phyloP scores from a whole-genome alignment of 1,140 invertebrate species.

The Panagrolaimus sp. region DNA sequence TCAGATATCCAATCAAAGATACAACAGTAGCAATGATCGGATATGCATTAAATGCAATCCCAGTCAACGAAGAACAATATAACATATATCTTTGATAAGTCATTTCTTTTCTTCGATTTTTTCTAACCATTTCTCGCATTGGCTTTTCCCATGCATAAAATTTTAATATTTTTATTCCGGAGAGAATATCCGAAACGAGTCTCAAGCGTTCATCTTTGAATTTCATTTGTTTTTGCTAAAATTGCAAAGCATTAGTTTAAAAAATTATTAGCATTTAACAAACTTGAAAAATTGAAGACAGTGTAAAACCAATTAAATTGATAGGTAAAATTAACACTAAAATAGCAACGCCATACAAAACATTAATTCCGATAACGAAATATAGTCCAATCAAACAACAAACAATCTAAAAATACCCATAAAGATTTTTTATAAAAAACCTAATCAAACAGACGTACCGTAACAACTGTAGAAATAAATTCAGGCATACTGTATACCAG shows the following conservation, averaged over 20 bases:
- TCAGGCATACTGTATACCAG: neutral
- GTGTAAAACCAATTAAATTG: neutral
- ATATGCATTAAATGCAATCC: neutral
- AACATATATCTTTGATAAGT: neutral
- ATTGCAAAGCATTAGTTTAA: too few species aligned
- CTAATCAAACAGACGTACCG: neutral
- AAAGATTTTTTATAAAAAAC: too few species aligned
- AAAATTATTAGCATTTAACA: neutral
- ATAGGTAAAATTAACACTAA: neutral
- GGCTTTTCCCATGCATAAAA: too few species aligned
- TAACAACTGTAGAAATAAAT: neutral
- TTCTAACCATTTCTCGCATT: too few species aligned
- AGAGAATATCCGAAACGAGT: too few species aligned
- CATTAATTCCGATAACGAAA: neutral
- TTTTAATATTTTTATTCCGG: too few species aligned
- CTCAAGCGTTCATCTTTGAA: too few species aligned
- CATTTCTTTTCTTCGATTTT: neutral
- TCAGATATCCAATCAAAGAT: slow-evolving; percentile 32
- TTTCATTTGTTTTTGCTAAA: too few species aligned
- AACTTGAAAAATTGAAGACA: neutral
- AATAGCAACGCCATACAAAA: neutral
- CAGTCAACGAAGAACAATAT: neutral
- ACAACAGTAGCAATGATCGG: neutral
- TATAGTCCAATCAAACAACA: neutral
- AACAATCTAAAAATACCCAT: neutral